A percentile compares a stretch with the other conserved stretches of the same genome.
Conservation (phyloP, 2,797 vertebrate species). For the Ibycter americanus region DNA sequence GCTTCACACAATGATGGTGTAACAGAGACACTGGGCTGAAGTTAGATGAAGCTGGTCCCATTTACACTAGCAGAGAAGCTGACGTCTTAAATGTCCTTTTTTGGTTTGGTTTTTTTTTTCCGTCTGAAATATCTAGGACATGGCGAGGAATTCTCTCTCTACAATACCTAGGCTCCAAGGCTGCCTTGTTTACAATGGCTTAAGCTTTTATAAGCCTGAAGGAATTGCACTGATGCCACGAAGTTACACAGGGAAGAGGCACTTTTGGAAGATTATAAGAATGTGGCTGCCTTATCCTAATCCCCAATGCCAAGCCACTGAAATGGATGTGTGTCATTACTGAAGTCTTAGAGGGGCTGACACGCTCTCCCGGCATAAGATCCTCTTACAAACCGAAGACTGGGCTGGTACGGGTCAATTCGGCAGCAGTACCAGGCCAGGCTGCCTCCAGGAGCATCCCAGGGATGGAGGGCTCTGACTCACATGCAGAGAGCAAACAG, state of each 20-base stretch:
- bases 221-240: not conserved
- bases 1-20: not conserved
- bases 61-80: not conserved
- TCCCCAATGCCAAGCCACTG: not conserved
- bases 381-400: not conserved
- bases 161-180: not conserved
- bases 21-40: not conserved
- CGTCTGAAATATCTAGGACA: not conserved
- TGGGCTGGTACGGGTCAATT: not conserved
- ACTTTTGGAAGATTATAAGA: not conserved
- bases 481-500: not conserved
- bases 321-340: not conserved
- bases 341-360: not conserved
- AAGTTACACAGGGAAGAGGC: not conserved
- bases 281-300: not conserved
- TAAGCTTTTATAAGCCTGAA: slow-evolving; percentile 13
- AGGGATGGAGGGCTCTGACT: not conserved
- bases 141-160: not conserved
- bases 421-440: not conserved
- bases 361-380: not conserved
- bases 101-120: not conserved
- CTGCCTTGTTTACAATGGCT: slow-evolving; percentile 6
- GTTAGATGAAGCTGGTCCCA: not conserved
- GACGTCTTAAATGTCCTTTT: not conserved
- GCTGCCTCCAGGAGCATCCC: not conserved